Evolutionary conservation across 1,140 invertebrate genomes (phyloP), one percentile per base, ranked within the genome.

Genomic region (Apis dorsata): DNA sequence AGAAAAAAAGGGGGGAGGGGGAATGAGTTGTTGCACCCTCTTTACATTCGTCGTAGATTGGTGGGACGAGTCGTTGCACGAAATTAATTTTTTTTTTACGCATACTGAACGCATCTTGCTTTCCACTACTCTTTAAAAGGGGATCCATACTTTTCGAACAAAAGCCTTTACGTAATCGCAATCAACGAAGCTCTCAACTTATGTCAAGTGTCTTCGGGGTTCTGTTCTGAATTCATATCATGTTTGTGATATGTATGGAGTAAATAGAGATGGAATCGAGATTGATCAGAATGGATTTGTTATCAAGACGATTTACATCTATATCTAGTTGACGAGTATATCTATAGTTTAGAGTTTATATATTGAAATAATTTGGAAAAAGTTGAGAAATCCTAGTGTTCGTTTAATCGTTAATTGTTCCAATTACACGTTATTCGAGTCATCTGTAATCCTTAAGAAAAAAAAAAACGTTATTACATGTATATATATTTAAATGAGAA

Each of bases 171-270:
- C 59, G 69, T 69, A 34, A 69, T 53, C 24, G 24, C 80, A 70
- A 55, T 77, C 55, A 82, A 76, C 34, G 65, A 62, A 82, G 62
- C 71, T 68, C 21, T 65, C 59, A 66, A 81, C 49, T 62, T 65
- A 34, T 74, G 53, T 44, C 12, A 66, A 57, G 17, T 66, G 34
- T 66, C 19, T 21, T 49, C 62, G 21, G 7, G 15, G 49, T 49
- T 49, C 49, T 66, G 28, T 49, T 12, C 24, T 44, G 51, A 34
- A 44, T 13, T 60, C 62, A 19, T 49, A 62, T 17, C 12, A 19
- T 75, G 34, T 75, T 75, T 24, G 72, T 75, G 19, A 51, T 21
- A 49, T 74, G 72, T 53, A 34, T 34, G 7, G 34, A 62, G 21
- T 74, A 60, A 34, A 19, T 0, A 59, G 1, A 1, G 11, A 12